phyloP scores from a whole-genome alignment of 1,140 invertebrate genomes.

The Cydia fagiglandana region DNA sequence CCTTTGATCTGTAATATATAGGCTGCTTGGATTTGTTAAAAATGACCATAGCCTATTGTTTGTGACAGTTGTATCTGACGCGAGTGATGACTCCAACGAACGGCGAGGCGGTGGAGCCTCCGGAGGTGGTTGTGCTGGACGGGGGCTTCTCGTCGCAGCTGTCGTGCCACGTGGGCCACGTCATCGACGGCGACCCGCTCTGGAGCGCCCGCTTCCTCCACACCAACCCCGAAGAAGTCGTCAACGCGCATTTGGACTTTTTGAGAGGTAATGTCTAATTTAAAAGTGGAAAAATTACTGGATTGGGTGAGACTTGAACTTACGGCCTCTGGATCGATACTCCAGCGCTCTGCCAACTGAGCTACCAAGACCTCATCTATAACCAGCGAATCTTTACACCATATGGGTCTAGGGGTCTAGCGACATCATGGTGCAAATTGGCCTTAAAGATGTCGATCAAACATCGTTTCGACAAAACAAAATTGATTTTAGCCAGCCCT shows the following conservation, averaged over 20 bases:
- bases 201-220: slow-evolving; percentile 90
- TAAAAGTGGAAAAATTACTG: too few relatives aligned
- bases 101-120: slow-evolving; percentile 55
- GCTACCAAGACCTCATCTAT: too few relatives aligned
- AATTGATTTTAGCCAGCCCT: too few relatives aligned
- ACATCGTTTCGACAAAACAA: too few relatives aligned
- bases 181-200: slow-evolving; percentile 86
- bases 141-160: slow-evolving; percentile 90
- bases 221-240: slow-evolving; percentile 85
- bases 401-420: too few relatives aligned
- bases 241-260: slow-evolving; percentile 88
- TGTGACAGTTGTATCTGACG: neutral
- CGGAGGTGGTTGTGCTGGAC: slow-evolving; percentile 83
- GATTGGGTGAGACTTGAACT: too few relatives aligned
- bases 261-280: slow-evolving; percentile 75
- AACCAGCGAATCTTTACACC: too few relatives aligned
- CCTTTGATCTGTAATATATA: too few relatives aligned
- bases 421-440: too few relatives aligned
- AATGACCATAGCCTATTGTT: neutral
- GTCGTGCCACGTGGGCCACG: slow-evolving; percentile 83
- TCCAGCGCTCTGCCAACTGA: too few relatives aligned
- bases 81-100: slow-evolving; percentile 63
- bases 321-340: too few relatives aligned
- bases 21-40: neutral
- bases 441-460: too few relatives aligned